These are phyloP conservation scores for Xiphophorus maculatus DNA, from an alignment of 2,113 vertebrate species.

Conservation along the genomic window DNA sequence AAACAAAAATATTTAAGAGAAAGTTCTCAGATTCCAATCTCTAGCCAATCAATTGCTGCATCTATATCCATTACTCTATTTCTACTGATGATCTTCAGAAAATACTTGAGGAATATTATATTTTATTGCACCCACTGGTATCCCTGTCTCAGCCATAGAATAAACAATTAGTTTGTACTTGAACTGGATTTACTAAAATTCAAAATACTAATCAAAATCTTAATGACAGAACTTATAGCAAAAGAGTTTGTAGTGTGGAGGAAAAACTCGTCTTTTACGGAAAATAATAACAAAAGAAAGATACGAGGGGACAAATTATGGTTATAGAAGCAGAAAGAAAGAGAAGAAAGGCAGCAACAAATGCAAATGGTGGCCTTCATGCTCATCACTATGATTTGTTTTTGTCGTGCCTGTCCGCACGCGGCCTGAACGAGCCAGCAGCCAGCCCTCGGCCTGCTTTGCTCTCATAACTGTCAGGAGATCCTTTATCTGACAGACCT, in stretches of 20 bases:
- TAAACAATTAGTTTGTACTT: background rate
- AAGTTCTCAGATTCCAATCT: no score
- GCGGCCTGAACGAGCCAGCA: constrained; percentile 71
- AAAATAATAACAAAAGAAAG: constrained; percentile 8
- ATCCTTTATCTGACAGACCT: constrained; percentile 79
- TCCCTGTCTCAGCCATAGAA: background rate
- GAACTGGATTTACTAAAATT: background rate
- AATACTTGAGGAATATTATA: no score
- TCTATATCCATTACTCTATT: no score
- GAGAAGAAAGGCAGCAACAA: constrained; percentile 54
- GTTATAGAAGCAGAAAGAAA: constrained; percentile 32
- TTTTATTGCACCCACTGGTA: background rate
- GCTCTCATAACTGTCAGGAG: constrained; percentile 80
- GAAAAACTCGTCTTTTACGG: background rate
- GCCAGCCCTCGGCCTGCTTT: constrained; percentile 63
- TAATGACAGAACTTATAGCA: constrained; percentile 1
- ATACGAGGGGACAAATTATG: constrained; percentile 33
- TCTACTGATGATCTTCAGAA: no score
- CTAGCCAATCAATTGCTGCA: no score
- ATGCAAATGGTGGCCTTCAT: constrained; percentile 75
- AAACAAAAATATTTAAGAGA: no score
- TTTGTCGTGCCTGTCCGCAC: constrained; percentile 75
- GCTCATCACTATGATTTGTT: constrained; percentile 76
- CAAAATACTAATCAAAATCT: background rate
- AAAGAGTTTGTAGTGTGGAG: constrained; percentile 32